phyloP scores from a whole-genome alignment of 2,888 invertebrate species.

The Chironomus tentans region DNA sequence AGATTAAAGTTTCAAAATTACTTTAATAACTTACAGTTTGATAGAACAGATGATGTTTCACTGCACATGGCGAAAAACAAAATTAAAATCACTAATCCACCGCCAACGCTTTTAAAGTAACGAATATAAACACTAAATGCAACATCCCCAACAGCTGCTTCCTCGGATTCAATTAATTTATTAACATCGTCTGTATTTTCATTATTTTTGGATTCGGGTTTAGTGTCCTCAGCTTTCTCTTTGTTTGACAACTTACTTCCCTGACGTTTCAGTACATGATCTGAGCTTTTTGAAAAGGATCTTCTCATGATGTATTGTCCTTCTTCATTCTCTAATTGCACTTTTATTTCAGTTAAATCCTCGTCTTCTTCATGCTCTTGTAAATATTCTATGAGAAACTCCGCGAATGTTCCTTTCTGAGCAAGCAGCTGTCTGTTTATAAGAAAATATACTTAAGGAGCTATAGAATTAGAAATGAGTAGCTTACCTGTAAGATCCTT shows the following conservation, averaged over 20 bases:
- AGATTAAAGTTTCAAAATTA: background rate
- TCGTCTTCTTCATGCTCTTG: conserved; percentile 32
- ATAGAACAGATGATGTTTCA: conserved; percentile 14
- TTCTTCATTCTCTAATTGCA: background rate
- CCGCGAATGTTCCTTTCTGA: conserved; percentile 51
- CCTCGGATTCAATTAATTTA: conserved; percentile 45
- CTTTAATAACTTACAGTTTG: conserved; percentile 23
- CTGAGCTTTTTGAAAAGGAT: background rate
- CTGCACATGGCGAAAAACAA: conserved; percentile 3
- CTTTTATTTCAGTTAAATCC: background rate
- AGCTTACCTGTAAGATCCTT: conserved; percentile 43
- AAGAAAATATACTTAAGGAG: conserved; percentile 26
- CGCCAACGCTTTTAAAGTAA: conserved; percentile 28
- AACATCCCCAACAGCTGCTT: conserved; percentile 40
- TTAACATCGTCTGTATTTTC: conserved; percentile 31
- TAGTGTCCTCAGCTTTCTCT: conserved; percentile 27
- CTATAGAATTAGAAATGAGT: background rate
- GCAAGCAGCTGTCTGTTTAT: conserved; percentile 53
- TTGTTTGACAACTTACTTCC: background rate
- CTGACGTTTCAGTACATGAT: background rate
- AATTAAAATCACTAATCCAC: background rate
- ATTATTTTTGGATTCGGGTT: background rate
- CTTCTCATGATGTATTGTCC: background rate
- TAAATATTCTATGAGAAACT: conserved; percentile 34
- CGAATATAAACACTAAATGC: conserved; percentile 22